Evolutionary conservation across 2,797 vertebrate genomes (phyloP), one percentile per base, ranked within the genome.

Genomic region (Numenius phaeopus): DNA sequence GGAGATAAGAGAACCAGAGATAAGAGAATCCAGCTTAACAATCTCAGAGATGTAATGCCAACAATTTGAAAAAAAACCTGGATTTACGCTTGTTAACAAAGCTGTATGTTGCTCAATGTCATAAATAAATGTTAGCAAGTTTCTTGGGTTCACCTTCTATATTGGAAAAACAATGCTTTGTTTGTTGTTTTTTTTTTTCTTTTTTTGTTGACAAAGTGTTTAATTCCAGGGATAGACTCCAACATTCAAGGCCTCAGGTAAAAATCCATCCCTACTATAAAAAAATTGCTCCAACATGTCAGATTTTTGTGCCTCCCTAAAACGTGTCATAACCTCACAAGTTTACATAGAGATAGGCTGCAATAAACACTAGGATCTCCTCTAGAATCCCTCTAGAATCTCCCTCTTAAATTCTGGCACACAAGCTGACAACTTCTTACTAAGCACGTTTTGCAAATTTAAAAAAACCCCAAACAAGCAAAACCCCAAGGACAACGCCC

Each of bases 1-100:
- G 73, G 49, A 91, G 72, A 67, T 61, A 86, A 79, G 70, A 94
- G 59, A 93, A 75, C 52, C 30, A 57, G 65, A 94, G 62, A 65
- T 44, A 44, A 91, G 50, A 92, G 40, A 94, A 83, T 81, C 10
- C 62, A 82, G 50, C 46, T 32, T 93, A 92, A 89, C 46, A 82
- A 62, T 64, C 78, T 89, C 55, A 89, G 50, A 72, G 57, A 72
- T 34, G 11, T 22, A 82, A 59, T 19, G 73, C 9, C 49, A 79
- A 61, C 21, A 57, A 27, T 66, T 23, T 20, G 26, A 81, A 89
- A 61, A 61, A 11, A 39, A 6, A 0, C 3, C 40, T 16, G 18
- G 19, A 62, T 92, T 89, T 89, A 40, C 40, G 55, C n/a, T 73
- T 50, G 29, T 71, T 90, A 70, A 52, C 34, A 84, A 70, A 85